Conservation (phyloP, 2,888 invertebrate species). For the Hirtodrosophila histrioides region DNA sequence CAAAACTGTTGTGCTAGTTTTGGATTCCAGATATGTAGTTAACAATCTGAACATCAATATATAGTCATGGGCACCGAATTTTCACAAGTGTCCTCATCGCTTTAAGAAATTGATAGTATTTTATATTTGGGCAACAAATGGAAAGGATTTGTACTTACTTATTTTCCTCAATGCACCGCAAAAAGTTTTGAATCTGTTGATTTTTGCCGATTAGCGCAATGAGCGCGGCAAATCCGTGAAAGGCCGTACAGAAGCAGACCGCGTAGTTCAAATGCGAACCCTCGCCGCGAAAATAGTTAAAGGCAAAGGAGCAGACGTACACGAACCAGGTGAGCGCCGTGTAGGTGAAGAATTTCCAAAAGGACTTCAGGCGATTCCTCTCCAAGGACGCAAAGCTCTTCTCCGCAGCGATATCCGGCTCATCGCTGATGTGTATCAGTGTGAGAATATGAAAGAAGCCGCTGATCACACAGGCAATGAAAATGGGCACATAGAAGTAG, state of each 20-base stretch:
- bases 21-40: not conserved
- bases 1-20: conserved; percentile 4
- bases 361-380: conserved; percentile 76
- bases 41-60: conserved; percentile 30
- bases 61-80: conserved; percentile 74
- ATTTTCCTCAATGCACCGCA: conserved; percentile 74
- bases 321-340: conserved; percentile 71
- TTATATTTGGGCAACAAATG: not conserved
- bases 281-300: conserved; percentile 75
- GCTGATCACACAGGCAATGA: conserved; percentile 73
- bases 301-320: conserved; percentile 68
- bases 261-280: conserved; percentile 77
- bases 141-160: conserved; percentile 48
- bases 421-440: conserved; percentile 70
- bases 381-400: conserved; percentile 68
- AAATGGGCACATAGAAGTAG: conserved; percentile 81
- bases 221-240: conserved; percentile 78
- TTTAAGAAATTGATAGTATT: conserved; percentile 9
- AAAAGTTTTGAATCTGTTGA: conserved; percentile 75
- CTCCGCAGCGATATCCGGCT: conserved; percentile 51
- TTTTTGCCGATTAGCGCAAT: conserved; percentile 77
- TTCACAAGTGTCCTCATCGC: conserved; percentile 72
- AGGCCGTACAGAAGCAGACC: conserved; percentile 71
- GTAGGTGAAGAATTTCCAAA: conserved; percentile 76
- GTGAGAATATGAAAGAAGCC: conserved; percentile 76